These are phyloP conservation scores for Typhlomys cinereus DNA, from an alignment of 2,113 vertebrate species.

Conservation along the genomic window DNA sequence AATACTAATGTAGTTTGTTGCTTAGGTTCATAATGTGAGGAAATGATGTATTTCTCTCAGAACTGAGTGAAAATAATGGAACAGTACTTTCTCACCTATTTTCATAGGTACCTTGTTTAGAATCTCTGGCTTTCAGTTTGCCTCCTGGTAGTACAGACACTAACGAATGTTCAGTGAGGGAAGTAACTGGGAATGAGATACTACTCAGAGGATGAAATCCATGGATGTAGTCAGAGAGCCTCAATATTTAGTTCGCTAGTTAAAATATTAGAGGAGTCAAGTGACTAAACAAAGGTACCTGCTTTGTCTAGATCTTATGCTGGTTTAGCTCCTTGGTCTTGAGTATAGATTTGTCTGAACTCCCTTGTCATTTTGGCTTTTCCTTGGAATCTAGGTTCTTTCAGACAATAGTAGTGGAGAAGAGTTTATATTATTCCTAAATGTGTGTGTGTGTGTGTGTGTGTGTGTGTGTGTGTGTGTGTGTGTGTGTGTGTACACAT, in stretches of 20 bases:
- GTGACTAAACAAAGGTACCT: background rate
- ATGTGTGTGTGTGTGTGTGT: background rate
- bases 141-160: background rate
- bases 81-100: background rate
- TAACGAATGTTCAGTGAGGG: background rate
- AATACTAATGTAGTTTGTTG: slow-evolving; percentile 10
- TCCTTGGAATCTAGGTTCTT: background rate
- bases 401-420: background rate
- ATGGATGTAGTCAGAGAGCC: background rate
- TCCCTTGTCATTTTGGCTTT: background rate
- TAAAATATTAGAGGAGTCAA: background rate
- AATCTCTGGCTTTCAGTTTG: background rate
- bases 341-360: background rate
- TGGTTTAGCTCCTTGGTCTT: background rate
- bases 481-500: background rate
- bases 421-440: background rate
- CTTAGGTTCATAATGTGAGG: slow-evolving; percentile 20
- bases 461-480: no score
- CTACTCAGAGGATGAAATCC: background rate
- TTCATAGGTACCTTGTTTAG: background rate
- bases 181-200: background rate
- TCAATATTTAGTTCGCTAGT: background rate
- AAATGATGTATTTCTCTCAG: slow-evolving; percentile 10
- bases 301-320: background rate
- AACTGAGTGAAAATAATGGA: slow-evolving; percentile 15